Base-by-base conservation (phyloP, 2,888 invertebrate genomes). In the Sisyra terminalis region DNA sequence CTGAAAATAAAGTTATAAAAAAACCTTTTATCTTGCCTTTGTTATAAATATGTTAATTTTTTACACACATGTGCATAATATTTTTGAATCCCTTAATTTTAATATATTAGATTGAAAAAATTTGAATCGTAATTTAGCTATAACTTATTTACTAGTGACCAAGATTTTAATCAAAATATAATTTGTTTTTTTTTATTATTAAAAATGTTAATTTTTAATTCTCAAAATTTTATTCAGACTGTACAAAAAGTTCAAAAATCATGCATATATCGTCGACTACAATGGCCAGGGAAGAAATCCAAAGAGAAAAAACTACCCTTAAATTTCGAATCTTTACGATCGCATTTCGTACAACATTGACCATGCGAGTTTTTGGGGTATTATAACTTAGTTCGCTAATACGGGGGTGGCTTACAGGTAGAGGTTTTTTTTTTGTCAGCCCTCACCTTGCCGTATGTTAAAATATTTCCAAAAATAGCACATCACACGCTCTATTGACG, bases 351-450 rank as follows among this genome's bases (percentile, higher is more conserved):
- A 16, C 31, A 16, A 24, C 32, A 10, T 8, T 16, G n/a, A 39
- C 13, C 16, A 16, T 42, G 34, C 24, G 39, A 39, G 34, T 13
- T 24, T 24, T 24, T 24, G 24, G 24, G 39, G 17, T 24, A 24
- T 24, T 39, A n/a, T 18, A 24, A 47, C 45, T 45, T 47, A 47
- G 45, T 47, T 47, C 44, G 45, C 46, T 47, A 47, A 47, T 47
- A 47, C 37, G 46, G 45, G 46, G 46, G 46, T 47, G 45, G 45
- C 15, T 17, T 37, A 41, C 40, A 31, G 45, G 46, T 45, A 47
- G 46, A 45, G 41, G 42, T 43, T 44, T 45, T 47, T n/a, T n/a
- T 45, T 47, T 47, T 47, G 43, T 24, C 24, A 47, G 40, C 45
- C 45, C 46, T 47, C 44, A 47, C 46, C 34, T 34, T 34, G 34